A percentile compares a stretch with the other conserved stretches of the same genome.
phyloP scores from a whole-genome alignment of 2,888 invertebrate species.

The Hypsopygia costalis region DNA sequence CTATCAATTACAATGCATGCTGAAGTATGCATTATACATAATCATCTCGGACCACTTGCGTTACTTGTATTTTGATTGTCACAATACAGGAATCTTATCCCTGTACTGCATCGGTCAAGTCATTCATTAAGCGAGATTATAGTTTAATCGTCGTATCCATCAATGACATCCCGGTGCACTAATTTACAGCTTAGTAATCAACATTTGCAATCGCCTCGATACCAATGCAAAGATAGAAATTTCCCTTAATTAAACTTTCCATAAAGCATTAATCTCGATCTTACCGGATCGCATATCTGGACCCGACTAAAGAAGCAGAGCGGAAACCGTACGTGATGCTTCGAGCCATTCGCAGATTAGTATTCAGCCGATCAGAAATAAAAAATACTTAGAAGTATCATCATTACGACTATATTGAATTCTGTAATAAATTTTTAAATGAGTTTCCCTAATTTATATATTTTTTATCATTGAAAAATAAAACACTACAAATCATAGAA shows the following conservation, averaged over 20 bases:
- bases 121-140: not conserved
- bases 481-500: no score
- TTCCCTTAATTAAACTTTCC: not conserved
- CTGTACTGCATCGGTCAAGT: not conserved
- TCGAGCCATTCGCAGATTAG: not conserved
- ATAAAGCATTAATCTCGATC: not conserved
- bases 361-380: not conserved
- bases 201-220: not conserved
- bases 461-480: no score
- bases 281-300: not conserved
- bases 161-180: not conserved
- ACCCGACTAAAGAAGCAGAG: constrained; percentile 9
- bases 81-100: not conserved
- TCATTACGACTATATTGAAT: no score
- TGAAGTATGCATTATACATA: no score
- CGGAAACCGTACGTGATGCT: constrained; percentile 5
- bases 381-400: no score
- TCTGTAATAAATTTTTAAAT: no score
- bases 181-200: not conserved
- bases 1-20: no score
- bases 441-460: no score
- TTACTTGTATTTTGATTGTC: no score
- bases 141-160: not conserved
- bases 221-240: not conserved
- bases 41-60: no score